These are phyloP conservation scores for Sebastes miniatus DNA, from an alignment of 2,797 vertebrate species.

Conservation along the genomic window DNA sequence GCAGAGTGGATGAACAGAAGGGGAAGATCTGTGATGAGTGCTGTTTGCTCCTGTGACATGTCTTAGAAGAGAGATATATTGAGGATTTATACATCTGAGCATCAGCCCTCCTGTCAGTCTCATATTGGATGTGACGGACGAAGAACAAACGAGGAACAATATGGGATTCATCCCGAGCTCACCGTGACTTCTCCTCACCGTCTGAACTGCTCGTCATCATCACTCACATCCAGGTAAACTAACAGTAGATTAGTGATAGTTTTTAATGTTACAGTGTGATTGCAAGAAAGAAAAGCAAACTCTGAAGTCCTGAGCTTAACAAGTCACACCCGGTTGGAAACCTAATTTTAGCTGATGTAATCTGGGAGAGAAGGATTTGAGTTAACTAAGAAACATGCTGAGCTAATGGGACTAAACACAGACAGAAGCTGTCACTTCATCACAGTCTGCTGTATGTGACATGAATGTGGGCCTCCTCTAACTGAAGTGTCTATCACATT, in stretches of 20 bases:
- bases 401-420: slow-evolving; percentile 34
- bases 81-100: background rate
- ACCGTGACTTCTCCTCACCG: background rate
- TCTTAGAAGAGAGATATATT: too few relatives aligned
- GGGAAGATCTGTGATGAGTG: background rate
- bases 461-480: too few relatives aligned
- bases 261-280: background rate
- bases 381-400: slow-evolving; percentile 8
- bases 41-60: background rate
- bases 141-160: background rate
- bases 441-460: background rate
- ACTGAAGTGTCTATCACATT: too few relatives aligned
- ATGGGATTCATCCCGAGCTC: slow-evolving; percentile 37
- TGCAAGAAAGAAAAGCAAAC: background rate
- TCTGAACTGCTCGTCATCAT: slow-evolving; percentile 11
- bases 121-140: background rate
- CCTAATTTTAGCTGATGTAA: slow-evolving; percentile 60
- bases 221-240: slow-evolving; percentile 51
- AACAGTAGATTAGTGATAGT: background rate
- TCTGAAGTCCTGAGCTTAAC: background rate
- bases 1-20: background rate
- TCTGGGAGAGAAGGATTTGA: slow-evolving; percentile 62
- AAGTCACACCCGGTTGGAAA: background rate
- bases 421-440: background rate
- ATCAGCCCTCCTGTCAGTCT: background rate